phyloP scores from a whole-genome alignment of 2,113 vertebrate genomes.

The Azemiops feae region DNA sequence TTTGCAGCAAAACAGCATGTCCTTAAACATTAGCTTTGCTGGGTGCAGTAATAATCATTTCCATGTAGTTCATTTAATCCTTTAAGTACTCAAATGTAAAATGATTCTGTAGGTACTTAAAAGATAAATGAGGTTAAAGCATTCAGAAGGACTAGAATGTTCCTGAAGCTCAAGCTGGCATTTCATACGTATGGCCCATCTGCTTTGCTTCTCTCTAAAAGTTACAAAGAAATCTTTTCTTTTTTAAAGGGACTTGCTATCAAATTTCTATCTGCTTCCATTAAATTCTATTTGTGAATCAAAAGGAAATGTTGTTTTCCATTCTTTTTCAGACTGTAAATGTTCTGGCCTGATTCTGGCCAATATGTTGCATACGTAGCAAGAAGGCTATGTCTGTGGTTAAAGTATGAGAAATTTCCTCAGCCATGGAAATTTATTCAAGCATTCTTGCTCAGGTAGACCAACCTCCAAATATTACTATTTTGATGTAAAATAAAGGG shows the following conservation, averaged over 20 bases:
- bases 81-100: constrained; percentile 64
- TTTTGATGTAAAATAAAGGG: background rate
- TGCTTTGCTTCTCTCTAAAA: constrained; percentile 16
- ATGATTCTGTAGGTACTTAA: constrained; percentile 56
- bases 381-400: background rate
- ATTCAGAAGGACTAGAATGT: constrained; percentile 41
- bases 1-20: background rate
- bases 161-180: constrained; percentile 36
- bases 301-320: background rate
- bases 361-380: background rate
- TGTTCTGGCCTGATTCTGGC: background rate
- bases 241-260: constrained; percentile 3
- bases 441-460: no score
- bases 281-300: constrained; percentile 8
- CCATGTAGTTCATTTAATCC: constrained; percentile 60
- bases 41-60: constrained; percentile 40
- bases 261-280: constrained; percentile 1
- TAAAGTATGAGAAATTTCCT: background rate
- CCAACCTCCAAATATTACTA: background rate
- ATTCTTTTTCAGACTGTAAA: background rate
- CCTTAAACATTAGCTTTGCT: constrained; percentile 36
- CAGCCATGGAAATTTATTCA: background rate
- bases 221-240: constrained; percentile 42
- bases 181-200: constrained; percentile 32
- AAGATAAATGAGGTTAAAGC: constrained; percentile 67